Conservation (phyloP, 2,113 vertebrate species). For the Chauna torquata region DNA sequence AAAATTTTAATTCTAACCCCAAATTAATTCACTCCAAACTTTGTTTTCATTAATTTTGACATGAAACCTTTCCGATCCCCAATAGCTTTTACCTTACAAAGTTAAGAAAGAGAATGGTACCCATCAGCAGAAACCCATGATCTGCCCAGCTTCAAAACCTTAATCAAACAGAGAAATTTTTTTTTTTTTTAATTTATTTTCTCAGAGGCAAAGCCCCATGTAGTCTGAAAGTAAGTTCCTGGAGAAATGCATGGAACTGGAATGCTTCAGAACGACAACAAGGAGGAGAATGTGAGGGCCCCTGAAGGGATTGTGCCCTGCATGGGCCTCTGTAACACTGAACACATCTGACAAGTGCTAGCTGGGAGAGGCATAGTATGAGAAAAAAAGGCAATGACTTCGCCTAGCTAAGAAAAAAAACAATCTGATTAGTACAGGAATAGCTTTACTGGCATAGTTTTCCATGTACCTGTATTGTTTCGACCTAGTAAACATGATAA, state of each 20-base stretch:
- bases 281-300: background rate
- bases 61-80: conserved; percentile 2
- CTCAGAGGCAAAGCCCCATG: background rate
- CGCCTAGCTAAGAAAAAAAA: background rate
- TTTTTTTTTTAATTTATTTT: background rate
- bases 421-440: background rate
- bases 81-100: conserved; percentile 15
- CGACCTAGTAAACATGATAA: background rate
- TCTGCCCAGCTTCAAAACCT: background rate
- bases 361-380: background rate
- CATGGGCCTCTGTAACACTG: background rate
- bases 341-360: conserved; percentile 39
- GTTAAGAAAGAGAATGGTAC: background rate
- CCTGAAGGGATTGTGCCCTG: background rate
- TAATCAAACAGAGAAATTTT: background rate
- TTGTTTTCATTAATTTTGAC: conserved; percentile 19
- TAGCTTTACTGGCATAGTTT: background rate
- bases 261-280: background rate
- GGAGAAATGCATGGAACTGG: background rate
- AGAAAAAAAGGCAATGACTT: background rate
- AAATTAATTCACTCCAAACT: conserved; percentile 34
- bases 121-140: background rate
- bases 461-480: background rate
- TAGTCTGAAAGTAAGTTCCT: background rate
- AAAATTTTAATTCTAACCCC: conserved; percentile 33